Evolutionary conservation across 2,797 vertebrate genomes (phyloP), one percentile per base, ranked within the genome.

Genomic region (Diglossa cyanea): DNA sequence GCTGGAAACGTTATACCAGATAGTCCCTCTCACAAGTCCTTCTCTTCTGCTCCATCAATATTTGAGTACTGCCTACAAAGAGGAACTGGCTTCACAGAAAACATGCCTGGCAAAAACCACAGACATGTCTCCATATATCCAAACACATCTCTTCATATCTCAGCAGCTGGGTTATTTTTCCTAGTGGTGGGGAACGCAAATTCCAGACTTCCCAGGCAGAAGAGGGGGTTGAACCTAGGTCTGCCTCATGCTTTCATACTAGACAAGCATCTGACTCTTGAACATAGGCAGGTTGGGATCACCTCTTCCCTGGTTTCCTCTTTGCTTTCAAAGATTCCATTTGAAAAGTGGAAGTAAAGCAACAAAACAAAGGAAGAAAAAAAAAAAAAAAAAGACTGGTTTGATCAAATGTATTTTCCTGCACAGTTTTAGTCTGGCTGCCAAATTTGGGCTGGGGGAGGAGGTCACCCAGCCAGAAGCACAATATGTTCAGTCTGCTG

Each of bases 401-500:
- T 86, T 45, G 66, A 87, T 72, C 45, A 26, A 81, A 70, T 14
- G 44, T 20, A 31, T 70, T 60, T 66, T 31, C 19, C 47, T 86
- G 15, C 33, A 63, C n/a, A 0, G 1, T 67, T 93, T 71, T 24
- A 77, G 53, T 47, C 60, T 71, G 72, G 44, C 53, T 93, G 91
- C 88, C 86, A 86, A 80, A 88, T 73, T 53, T 66, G 88, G 65
- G 68, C 55, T 50, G 60, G 47, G 61, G 44, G 78, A 94, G 45
- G 78, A 93, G 86, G 86, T 88, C 60, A 54, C 67, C 31, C 79
- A 79, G 79, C 15, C 88, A 88, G 72, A 92, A 88, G 75, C 75
- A 83, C 68, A 86, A 39, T 83, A 76, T 70, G 55, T 42, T 95
- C 86, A 70, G 63, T 54, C 58, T 82, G 67, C 85, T 93, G 67